Evolutionary conservation across 92 coral and sea anemone genomes (phyloP), one percentile per base, ranked within the genome.

Genomic region (Scolanthus callimorphus): DNA sequence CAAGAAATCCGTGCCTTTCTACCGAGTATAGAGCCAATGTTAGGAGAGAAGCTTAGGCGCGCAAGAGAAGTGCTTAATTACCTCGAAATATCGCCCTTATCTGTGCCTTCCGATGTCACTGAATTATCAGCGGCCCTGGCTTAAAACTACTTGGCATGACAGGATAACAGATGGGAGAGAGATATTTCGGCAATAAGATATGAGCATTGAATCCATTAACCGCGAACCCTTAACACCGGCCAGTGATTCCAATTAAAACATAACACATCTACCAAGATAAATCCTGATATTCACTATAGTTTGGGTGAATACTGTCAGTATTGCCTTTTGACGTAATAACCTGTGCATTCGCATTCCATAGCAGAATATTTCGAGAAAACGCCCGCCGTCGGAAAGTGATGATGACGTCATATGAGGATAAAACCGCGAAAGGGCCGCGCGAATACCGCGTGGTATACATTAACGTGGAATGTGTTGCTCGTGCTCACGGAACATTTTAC

Each of bases 61-160:
- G 11, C 49, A 30, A n/a, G 73, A 66, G 48, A 54, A 54, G 62
- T 37, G 27, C 62, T 39, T 66, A 66, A 66, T 66, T 66, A 66
- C 73, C 43, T 12, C 31, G 26, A 31, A 66, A 15, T 49, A 52
- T 54, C 62, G 20, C 9, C 25, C 73, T 66, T 66, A 66, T 66
- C 73, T 34, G 8, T 34, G 41, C 41, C 41, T 34, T 34, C 41
- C 41, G 41, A 34, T 34, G 41, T 34, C 41, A 34, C 15, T 6
- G 41, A 34, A 34, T 34, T 34, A 34, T 34, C 41, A 34, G 41
- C 41, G 41, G 41, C 41, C 41, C 15, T 34, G 41, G n/a, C n/a
- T n/a, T n/a, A n/a, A n/a, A n/a, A n/a, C n/a, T 15, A 34, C 41
- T 34, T 34, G 41, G 41, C 41, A 15, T 6, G 41, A 34, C 15